Conservation (phyloP, 1,140 invertebrate species). For the Diabrotica undecimpunctata region DNA sequence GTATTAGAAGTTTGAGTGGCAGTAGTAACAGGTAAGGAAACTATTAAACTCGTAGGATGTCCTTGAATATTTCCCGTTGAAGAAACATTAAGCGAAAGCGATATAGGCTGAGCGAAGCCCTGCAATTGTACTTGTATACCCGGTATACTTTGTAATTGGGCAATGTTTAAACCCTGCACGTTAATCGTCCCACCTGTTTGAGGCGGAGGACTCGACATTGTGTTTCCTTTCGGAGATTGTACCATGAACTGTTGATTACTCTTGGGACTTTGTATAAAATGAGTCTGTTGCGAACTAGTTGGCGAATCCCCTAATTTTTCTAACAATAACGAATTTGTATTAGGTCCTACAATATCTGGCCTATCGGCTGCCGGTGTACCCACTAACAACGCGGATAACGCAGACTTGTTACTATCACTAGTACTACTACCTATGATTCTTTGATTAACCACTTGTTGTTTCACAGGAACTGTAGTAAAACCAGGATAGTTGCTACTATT, state of each 20-base stretch:
- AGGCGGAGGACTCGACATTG: conserved; percentile 57
- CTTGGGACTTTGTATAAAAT: conserved; percentile 38
- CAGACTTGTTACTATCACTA: conserved; percentile 31
- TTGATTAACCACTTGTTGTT: conserved; percentile 36
- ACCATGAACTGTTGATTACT: conserved; percentile 34
- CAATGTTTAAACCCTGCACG: conserved; percentile 71
- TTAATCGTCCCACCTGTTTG: conserved; percentile 52
- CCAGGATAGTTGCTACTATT: conserved; percentile 33
- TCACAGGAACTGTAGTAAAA: conserved; percentile 40
- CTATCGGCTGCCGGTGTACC: conserved; percentile 60
- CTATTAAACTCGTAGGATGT: conserved; percentile 43
- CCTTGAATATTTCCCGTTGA: conserved; percentile 44
- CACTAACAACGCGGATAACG: conserved; percentile 39
- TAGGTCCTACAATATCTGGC: conserved; percentile 53
- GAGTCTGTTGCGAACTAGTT: conserved; percentile 23
- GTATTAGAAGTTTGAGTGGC: conserved; percentile 45
- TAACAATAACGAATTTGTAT: conserved; percentile 53
- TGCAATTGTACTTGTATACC: conserved; percentile 76
- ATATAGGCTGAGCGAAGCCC: conserved; percentile 73
- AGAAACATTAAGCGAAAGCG: conserved; percentile 68
- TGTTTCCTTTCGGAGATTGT: conserved; percentile 37
- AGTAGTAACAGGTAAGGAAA: conserved; percentile 47
- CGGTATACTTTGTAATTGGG: conserved; percentile 68
- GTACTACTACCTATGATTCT: conserved; percentile 23
- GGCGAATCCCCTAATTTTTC: conserved; percentile 56